phyloP scores from a whole-genome alignment of 2,797 vertebrate species.

The Parauchenoglanis ngamensis region DNA sequence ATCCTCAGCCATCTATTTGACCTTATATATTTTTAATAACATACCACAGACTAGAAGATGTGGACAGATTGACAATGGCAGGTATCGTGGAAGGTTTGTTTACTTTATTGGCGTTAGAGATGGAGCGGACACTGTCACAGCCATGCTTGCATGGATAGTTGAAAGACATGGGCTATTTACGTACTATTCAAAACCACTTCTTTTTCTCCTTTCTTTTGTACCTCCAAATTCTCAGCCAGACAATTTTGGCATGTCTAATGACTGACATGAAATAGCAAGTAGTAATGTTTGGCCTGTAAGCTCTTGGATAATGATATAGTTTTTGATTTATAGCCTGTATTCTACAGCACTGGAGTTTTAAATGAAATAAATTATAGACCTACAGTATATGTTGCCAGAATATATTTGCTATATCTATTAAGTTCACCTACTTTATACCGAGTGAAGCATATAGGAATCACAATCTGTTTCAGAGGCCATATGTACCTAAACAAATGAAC shows the following conservation, averaged over 20 bases:
- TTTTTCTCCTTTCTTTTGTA: neutral
- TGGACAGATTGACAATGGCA: conserved; percentile 34
- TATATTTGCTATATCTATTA: neutral
- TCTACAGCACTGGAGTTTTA: neutral
- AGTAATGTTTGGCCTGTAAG: neutral
- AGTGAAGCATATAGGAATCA: neutral
- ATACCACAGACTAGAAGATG: conserved; percentile 30
- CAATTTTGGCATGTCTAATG: neutral
- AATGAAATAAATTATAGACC: neutral
- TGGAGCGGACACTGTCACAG: conserved; percentile 14
- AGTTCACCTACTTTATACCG: neutral
- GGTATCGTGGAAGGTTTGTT: conserved; percentile 30
- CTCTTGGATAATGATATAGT: neutral
- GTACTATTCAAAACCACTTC: conserved; percentile 8
- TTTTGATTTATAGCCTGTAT: neutral
- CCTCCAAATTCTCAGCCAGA: neutral
- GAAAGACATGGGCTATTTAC: conserved; percentile 25
- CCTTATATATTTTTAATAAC: conserved; percentile 46
- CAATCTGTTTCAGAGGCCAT: neutral
- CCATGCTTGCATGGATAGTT: conserved; percentile 25
- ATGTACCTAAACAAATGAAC: neutral
- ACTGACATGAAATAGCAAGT: neutral
- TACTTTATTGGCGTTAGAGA: conserved; percentile 24
- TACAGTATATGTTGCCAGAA: neutral
- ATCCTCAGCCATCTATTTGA: conserved; percentile 42